These are phyloP conservation scores for Microvelia longipes DNA, from an alignment of 1,140 invertebrate genomes.

Conservation along the genomic window DNA sequence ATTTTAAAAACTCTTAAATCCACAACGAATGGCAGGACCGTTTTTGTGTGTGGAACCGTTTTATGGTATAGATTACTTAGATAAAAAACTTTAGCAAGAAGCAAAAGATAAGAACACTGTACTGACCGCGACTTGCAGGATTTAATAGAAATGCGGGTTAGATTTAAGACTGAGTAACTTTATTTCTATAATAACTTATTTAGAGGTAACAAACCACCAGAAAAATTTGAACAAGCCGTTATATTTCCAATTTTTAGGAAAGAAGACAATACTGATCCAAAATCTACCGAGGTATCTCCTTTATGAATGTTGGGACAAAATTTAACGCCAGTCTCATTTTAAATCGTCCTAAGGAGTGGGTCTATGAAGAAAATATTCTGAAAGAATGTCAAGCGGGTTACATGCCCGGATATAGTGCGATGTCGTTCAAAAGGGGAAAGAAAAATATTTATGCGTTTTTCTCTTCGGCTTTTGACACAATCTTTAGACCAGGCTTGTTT, in stretches of 20 bases:
- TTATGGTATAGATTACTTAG: neutral
- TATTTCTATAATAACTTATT: neutral
- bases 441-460: slow-evolving; percentile 8
- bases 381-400: slow-evolving; percentile 8
- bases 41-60: neutral
- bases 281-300: neutral
- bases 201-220: neutral
- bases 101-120: neutral
- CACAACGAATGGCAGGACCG: neutral
- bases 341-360: neutral
- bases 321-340: neutral
- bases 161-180: neutral
- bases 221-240: neutral
- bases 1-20: neutral
- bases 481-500: neutral
- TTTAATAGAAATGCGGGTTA: neutral
- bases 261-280: neutral
- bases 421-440: neutral
- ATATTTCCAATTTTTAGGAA: neutral
- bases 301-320: neutral
- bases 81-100: neutral
- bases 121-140: neutral
- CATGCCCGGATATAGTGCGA: slow-evolving; percentile 5
- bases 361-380: slow-evolving; percentile 1
- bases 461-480: neutral